A percentile compares a stretch with the other conserved stretches of the same genome.
phyloP scores from a whole-genome alignment of 2,888 invertebrate species.

The Pristionchus maxplancki region DNA sequence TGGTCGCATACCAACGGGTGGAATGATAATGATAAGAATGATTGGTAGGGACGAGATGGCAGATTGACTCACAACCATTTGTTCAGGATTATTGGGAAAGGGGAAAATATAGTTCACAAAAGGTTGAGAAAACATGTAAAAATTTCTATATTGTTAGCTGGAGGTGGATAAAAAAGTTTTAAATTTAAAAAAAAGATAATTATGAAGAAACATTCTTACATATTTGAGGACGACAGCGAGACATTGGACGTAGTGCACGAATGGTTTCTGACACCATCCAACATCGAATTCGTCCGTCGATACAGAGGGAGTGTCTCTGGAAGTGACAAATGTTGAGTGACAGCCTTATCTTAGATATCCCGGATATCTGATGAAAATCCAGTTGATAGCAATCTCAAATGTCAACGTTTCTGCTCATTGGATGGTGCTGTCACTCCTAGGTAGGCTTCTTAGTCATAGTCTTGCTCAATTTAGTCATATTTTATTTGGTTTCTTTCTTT shows the following conservation, averaged over 20 bases:
- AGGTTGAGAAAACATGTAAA: too few species aligned
- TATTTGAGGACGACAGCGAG: constrained; percentile 14
- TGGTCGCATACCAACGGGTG: constrained; percentile 15
- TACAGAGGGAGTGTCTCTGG: constrained; percentile 14
- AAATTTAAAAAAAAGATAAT: too few species aligned
- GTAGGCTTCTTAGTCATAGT: not conserved
- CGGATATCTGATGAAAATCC: not conserved
- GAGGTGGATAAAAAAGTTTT: too few species aligned
- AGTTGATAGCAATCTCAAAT: not conserved
- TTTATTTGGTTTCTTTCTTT: not conserved
- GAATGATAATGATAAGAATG: constrained; percentile 43
- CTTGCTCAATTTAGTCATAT: not conserved
- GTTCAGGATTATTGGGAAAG: not conserved
- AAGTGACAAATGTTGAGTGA: not conserved
- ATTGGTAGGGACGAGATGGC: not conserved
- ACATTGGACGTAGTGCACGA: constrained; percentile 36
- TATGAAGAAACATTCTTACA: not conserved
- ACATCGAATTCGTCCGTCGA: not conserved
- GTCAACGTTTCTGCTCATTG: not conserved
- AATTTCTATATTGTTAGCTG: too few species aligned
- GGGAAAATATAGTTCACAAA: too few species aligned
- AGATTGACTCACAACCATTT: not conserved
- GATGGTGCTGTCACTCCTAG: not conserved
- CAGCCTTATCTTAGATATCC: not conserved
- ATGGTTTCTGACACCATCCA: constrained; percentile 47